Conservation (phyloP, 1,140 invertebrate species). For the Drosophila pectinifera region DNA sequence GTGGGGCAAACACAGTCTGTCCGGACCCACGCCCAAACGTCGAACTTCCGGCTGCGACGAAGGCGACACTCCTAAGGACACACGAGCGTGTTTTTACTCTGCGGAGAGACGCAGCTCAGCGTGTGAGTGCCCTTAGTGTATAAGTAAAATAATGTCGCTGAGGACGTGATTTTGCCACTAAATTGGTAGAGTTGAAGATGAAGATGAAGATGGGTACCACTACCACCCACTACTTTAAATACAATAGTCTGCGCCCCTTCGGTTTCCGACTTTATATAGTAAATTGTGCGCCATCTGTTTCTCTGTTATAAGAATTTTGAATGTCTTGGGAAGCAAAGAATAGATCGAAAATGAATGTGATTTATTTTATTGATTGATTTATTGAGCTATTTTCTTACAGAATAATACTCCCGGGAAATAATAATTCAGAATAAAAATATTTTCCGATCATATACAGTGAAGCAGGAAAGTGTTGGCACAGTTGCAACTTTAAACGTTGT, state of each 20-base stretch:
- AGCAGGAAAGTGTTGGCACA: too few relatives aligned
- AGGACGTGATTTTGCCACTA: slow-evolving; percentile 2
- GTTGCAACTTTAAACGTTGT: too few relatives aligned
- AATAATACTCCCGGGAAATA: too few relatives aligned
- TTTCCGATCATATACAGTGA: too few relatives aligned
- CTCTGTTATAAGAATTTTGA: not conserved
- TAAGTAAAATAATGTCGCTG: not conserved
- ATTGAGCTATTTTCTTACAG: too few relatives aligned
- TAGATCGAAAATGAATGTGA: too few relatives aligned
- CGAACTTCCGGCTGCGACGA: slow-evolving; percentile 1
- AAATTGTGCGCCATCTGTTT: not conserved
- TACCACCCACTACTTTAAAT: not conserved
- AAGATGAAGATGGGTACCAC: too few relatives aligned
- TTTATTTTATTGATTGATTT: too few relatives aligned
- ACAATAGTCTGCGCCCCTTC: not conserved
- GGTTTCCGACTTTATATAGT: not conserved
- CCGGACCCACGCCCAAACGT: not conserved
- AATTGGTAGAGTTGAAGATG: slow-evolving; percentile 2
- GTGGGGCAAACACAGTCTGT: slow-evolving; percentile 22
- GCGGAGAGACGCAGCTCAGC: not conserved
- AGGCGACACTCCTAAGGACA: slow-evolving; percentile 3
- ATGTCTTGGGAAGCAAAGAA: too few relatives aligned
- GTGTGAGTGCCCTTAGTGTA: slow-evolving; percentile 3
- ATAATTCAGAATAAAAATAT: too few relatives aligned
- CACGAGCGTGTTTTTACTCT: slow-evolving; percentile 1